Base-by-base conservation (phyloP, 2,888 invertebrate genomes). In the Sarcophaga variegata region DNA sequence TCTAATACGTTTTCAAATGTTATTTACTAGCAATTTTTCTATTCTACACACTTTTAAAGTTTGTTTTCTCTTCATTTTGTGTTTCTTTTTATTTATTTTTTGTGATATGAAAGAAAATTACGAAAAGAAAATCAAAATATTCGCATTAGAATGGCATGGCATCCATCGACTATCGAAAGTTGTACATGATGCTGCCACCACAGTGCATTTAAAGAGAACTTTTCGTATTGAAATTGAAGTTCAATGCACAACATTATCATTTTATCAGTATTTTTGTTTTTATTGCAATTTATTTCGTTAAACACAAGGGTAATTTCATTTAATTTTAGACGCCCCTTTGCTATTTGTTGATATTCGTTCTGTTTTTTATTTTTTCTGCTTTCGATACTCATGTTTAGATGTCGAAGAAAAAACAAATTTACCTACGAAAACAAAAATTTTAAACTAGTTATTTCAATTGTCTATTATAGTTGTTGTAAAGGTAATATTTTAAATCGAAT, bases 241-340 rank as follows among this genome's bases (percentile, higher is more conserved):
- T 93, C 93, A 93, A 93, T 93, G 93, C 92, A 93, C 93, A 93
- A 90, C 92, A 91, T 91, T 91, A 91, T 90, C 90, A 90, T 89
- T 88, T 87, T 79, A 49, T 79, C 75, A 81, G 77, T 72, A 69
- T 22, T 62, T 62, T n/a, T 62, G 62, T 62, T 54, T 54, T 17
- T 54, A 14, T 14, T 54, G 17, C 17, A 54, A 14, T 54, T 54
- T 54, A 2, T 49, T 12, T 49, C 17, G 0, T 54, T 37, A 70
- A 83, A 74, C 81, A 84, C 89, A 88, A 91, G 92, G 90, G 91
- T 90, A 91, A 90, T 91, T 54, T 62, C 14, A 22, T 62, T 91
- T 91, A 92, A 91, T 91, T 91, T 91, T 92, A 92, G 92, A 89
- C 82, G 87, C 87, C 89, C 83, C 87, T 80, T 71, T 67, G 17